Evolutionary conservation across 2,113 vertebrate species (phyloP), one percentile per base, ranked within the genome.

Genomic region (Amia ocellicauda): DNA sequence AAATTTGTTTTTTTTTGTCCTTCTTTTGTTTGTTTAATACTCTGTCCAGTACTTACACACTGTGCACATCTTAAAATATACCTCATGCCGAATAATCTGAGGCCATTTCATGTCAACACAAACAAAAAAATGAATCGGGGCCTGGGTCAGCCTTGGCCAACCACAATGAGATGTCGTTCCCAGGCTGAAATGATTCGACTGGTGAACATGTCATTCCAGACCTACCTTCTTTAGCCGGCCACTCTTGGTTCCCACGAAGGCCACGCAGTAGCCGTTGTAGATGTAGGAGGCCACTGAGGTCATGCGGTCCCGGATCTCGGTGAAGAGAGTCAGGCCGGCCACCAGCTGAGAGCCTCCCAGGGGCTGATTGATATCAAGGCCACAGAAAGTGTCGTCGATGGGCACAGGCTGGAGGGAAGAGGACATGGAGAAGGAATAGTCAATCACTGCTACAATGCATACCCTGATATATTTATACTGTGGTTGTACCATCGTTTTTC

Each of bases 301-400:
- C 92, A 99, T 93, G 70, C 94, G 88, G 77, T 99, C 97, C 1
- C 93, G 86, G 73, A 86, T 92, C 62, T 97, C 93, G 1, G 94
- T 94, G 74, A 93, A 98, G 31, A 99, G 89, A 0, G 83, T 90
- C 78, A 95, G 88, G 2, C 97, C 96, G 0, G 94, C 94, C 70
- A 99, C 95, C 1, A 98, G 88, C 24, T 86, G 88, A 0, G 94
- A 96, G 60, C 97, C 97, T 11, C 97, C 97, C 1, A 99, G 89
- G 0, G 97, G 97, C 80, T 99, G 97, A 88, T 99, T 99, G 88
- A 99, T 99, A 85, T 98, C 97, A 24, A 98, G 82, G 56, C 97
- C 97, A 0, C 97, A 99, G 89, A 99, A 99, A 3, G 93, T 94
- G 84, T 99, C 97, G 17, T 98, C 95, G 0, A 99, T 99, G 60